phyloP scores from a whole-genome alignment of 2,888 invertebrate species.

The Ypsolopha sequella region DNA sequence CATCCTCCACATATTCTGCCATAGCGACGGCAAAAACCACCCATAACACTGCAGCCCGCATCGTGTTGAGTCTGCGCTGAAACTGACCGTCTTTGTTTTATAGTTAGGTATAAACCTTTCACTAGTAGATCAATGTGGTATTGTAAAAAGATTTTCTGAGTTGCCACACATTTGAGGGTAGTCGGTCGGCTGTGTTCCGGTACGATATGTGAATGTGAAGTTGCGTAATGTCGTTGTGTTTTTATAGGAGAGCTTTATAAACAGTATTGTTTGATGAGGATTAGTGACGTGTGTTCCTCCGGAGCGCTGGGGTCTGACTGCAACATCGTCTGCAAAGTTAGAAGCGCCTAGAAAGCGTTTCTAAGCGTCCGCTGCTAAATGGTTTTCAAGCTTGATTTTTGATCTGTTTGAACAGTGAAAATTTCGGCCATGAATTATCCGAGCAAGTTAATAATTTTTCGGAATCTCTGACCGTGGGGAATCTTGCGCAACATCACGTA shows the following conservation, averaged over 20 bases:
- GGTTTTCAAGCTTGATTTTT: constrained; percentile 30
- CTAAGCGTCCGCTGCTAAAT: constrained; percentile 32
- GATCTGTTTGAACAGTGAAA: constrained; percentile 38
- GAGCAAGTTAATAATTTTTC: constrained; percentile 27
- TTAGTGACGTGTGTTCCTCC: constrained; percentile 21
- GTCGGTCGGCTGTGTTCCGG: constrained; percentile 4
- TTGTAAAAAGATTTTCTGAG: constrained; percentile 21
- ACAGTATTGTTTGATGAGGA: constrained; percentile 1
- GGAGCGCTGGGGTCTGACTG: constrained; percentile 35
- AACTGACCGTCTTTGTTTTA: constrained; percentile 42
- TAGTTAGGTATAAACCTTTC: constrained; percentile 53
- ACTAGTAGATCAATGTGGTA: constrained; percentile 29
- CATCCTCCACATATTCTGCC: constrained; percentile 10
- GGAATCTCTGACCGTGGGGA: constrained; percentile 18
- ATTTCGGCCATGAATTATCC: constrained; percentile 43
- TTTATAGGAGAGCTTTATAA: constrained; percentile 3
- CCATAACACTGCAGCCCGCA: constrained; percentile 39
- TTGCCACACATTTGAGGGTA: constrained; percentile 26
- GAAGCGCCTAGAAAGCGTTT: constrained; percentile 46
- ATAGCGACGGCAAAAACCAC: constrained; percentile 24
- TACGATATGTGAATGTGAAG: not conserved
- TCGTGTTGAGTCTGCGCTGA: constrained; percentile 32
- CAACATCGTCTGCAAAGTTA: constrained; percentile 14
- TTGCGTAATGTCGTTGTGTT: constrained; percentile 7
- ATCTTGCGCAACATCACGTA: constrained; percentile 31